phyloP scores from a whole-genome alignment of 2,113 vertebrate genomes.

The Lophotis ruficrista region DNA sequence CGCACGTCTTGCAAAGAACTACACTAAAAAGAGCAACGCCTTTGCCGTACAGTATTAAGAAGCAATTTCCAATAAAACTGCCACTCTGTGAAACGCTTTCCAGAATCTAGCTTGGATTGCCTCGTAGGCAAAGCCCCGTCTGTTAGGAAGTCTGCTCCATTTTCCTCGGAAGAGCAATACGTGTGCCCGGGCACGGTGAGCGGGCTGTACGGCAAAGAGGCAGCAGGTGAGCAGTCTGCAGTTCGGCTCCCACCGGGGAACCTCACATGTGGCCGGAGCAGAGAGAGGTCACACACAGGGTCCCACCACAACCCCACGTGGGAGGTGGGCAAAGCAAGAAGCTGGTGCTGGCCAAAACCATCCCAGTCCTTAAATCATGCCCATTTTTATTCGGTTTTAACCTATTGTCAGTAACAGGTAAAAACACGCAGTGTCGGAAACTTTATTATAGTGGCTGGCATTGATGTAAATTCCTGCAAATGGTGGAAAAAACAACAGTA shows the following conservation, averaged over 20 bases:
- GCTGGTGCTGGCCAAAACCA: background rate
- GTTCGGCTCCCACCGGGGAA: background rate
- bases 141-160: background rate
- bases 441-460: background rate
- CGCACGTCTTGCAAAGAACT: background rate
- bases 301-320: rapidly evolving
- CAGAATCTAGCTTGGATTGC: background rate
- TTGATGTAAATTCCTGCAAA: background rate
- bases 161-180: background rate
- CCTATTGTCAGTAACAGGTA: background rate
- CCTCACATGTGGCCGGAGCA: background rate
- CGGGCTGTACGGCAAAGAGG: background rate
- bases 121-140: background rate
- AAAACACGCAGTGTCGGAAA: background rate
- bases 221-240: background rate
- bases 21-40: background rate
- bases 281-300: background rate
- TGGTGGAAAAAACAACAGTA: background rate
- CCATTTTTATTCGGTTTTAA: background rate
- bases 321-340: background rate
- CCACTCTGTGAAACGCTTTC: background rate
- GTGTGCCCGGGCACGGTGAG: background rate
- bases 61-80: background rate
- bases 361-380: background rate
- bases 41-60: background rate